Conservation (phyloP, 2,113 vertebrate genomes). For the Lucifuga dentata region DNA sequence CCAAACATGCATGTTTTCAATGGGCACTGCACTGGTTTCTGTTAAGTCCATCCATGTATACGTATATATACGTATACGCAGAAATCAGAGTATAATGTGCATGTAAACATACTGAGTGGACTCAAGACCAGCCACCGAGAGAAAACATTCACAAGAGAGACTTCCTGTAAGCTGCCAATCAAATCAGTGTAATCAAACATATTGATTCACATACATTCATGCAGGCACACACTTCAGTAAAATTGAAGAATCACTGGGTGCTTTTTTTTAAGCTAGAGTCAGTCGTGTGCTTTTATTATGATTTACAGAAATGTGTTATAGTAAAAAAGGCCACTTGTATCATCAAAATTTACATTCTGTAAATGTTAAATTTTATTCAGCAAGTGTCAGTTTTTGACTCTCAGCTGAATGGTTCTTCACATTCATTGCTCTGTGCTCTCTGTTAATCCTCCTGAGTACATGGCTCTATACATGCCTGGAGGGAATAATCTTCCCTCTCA, state of each 20-base stretch:
- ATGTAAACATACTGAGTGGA: too few relatives aligned
- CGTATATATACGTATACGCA: too few relatives aligned
- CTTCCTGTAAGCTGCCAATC: constrained; percentile 46
- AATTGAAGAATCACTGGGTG: not conserved
- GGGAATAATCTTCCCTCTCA: constrained; percentile 64
- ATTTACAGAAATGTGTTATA: constrained; percentile 7
- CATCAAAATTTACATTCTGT: constrained; percentile 32
- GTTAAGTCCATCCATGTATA: too few relatives aligned
- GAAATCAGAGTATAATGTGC: too few relatives aligned
- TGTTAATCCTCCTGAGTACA: constrained; percentile 72
- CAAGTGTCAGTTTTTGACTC: constrained; percentile 53
- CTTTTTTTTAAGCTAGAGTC: constrained; percentile 5
- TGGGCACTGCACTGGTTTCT: too few relatives aligned
- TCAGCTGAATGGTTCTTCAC: constrained; percentile 52
- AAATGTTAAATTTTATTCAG: constrained; percentile 53
- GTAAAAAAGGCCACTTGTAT: constrained; percentile 6
- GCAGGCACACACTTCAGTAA: constrained; percentile 35
- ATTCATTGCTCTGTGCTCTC: constrained; percentile 42
- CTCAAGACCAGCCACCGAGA: not conserved
- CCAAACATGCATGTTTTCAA: too few relatives aligned
- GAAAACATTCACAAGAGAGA: constrained; percentile 48
- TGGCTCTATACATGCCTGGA: constrained; percentile 36
- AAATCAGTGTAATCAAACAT: constrained; percentile 28
- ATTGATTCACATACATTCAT: constrained; percentile 39
- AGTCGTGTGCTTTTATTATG: constrained; percentile 10